These are phyloP conservation scores for Aethes cnicana DNA, from an alignment of 2,888 invertebrate genomes.

Conservation along the genomic window DNA sequence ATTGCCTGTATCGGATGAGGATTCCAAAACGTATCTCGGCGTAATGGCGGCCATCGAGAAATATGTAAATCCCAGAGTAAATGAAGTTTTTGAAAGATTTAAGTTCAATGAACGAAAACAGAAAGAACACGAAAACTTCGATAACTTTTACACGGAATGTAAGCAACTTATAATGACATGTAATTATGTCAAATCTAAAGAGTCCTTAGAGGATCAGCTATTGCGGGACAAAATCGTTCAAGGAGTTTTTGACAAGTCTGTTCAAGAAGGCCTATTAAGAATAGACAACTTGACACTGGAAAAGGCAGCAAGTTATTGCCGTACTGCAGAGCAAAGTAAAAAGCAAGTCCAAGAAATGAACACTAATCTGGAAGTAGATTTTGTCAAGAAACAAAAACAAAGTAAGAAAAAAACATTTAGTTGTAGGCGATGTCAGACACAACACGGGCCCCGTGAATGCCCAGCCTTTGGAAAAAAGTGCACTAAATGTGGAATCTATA, in stretches of 20 bases:
- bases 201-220: conserved; percentile 1
- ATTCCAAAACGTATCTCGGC: not conserved
- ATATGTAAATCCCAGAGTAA: not conserved
- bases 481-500: conserved; percentile 1
- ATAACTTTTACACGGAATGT: not conserved
- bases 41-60: not conserved
- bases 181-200: not conserved
- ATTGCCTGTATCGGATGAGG: not conserved
- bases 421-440: conserved; percentile 7
- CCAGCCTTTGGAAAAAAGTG: conserved; percentile 15
- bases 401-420: no score
- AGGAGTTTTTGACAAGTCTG: not conserved
- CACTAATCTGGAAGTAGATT: no score
- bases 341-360: no score
- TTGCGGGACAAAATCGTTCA: not conserved
- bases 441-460: conserved; percentile 9
- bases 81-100: conserved; percentile 1
- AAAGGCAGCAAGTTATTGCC: no score
- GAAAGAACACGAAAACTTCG: not conserved
- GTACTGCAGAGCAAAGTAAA: no score
- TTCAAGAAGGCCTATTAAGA: not conserved
- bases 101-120: not conserved
- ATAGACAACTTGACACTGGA: not conserved
- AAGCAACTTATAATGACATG: not conserved
- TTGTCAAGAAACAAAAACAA: no score